A percentile compares a stretch with the other conserved stretches of the same genome.
Evolutionary conservation across 2,888 invertebrate species (phyloP).

Genomic region (Tenthredo livida): DNA sequence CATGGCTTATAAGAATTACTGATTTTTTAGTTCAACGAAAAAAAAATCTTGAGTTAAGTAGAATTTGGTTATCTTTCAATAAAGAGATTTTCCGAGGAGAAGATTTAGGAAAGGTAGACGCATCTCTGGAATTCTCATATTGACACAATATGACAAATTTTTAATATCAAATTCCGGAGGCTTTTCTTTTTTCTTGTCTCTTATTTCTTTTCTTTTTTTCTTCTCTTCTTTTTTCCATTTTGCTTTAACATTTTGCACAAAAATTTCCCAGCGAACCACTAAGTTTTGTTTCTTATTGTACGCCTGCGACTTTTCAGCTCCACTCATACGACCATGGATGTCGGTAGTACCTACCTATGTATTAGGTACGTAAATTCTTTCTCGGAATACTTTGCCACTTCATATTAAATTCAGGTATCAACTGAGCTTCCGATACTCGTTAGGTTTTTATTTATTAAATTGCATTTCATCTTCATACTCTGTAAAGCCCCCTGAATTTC

Average conservation of each 20-base stretch:
- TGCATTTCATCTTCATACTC: neutral
- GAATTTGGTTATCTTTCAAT: conserved; percentile 7
- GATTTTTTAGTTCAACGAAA: neutral
- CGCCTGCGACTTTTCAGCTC: neutral
- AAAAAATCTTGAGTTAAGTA: neutral
- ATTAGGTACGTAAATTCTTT: neutral
- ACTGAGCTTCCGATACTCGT: neutral
- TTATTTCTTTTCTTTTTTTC: conserved; percentile 40
- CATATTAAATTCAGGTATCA: conserved; percentile 8
- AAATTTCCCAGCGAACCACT: conserved; percentile 32
- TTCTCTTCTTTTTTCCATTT: neutral
- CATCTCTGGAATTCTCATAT: conserved; percentile 77
- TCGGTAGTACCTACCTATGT: neutral
- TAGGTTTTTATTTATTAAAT: neutral
- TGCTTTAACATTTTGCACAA: conserved; percentile 7
- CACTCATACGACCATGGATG: conserved; percentile 17
- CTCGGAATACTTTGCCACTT: neutral
- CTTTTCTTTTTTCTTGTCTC: conserved; percentile 37
- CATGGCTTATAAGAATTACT: neutral
- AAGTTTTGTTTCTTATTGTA: conserved; percentile 38
- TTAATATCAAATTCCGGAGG: conserved; percentile 76
- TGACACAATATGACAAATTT: conserved; percentile 76
- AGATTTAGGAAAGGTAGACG: conserved; percentile 63
- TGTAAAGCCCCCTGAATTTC: conserved; percentile 59
- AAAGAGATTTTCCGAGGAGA: conserved; percentile 5